Evolutionary conservation across 1,140 invertebrate genomes (phyloP).

Genomic region (Lordiphosa clarofinis): DNA sequence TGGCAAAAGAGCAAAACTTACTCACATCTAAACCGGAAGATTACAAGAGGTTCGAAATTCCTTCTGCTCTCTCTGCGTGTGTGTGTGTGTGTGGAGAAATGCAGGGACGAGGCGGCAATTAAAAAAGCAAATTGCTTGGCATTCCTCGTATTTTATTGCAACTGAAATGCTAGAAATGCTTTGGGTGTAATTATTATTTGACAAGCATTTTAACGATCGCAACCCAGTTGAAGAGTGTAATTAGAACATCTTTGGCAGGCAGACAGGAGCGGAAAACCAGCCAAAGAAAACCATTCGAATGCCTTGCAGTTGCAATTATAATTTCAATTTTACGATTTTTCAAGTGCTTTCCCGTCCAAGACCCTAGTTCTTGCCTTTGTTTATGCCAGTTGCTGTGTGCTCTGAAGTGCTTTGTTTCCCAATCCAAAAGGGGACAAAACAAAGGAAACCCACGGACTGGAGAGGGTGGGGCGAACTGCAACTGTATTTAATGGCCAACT

Average conservation of each 20-base stretch:
- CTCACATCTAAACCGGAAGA: neutral
- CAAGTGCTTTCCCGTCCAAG: slow-evolving; percentile 36
- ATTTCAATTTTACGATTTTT: slow-evolving; percentile 76
- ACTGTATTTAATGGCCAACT: no score
- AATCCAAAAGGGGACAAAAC: no score
- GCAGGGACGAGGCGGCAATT: slow-evolving; percentile 14
- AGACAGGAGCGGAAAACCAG: slow-evolving; percentile 16
- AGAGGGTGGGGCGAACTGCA: no score
- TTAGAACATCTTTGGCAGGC: slow-evolving; percentile 57
- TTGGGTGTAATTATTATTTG: slow-evolving; percentile 67
- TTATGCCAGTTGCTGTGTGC: slow-evolving; percentile 62
- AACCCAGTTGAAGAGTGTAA: slow-evolving; percentile 58
- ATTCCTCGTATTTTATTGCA: slow-evolving; percentile 39
- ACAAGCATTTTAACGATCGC: slow-evolving; percentile 68
- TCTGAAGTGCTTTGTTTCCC: slow-evolving; percentile 62
- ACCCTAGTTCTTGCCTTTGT: slow-evolving; percentile 20
- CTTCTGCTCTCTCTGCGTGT: slow-evolving; percentile 1
- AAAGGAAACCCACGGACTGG: no score
- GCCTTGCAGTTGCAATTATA: slow-evolving; percentile 71
- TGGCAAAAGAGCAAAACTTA: slow-evolving; percentile 15
- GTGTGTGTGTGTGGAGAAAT: neutral
- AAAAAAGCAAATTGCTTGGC: slow-evolving; percentile 23
- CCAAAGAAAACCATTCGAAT: slow-evolving; percentile 35
- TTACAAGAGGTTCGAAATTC: slow-evolving; percentile 7
- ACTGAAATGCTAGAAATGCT: slow-evolving; percentile 39